Evolutionary conservation across 2,113 vertebrate genomes (phyloP).

Genomic region (Paratilapia polleni): DNA sequence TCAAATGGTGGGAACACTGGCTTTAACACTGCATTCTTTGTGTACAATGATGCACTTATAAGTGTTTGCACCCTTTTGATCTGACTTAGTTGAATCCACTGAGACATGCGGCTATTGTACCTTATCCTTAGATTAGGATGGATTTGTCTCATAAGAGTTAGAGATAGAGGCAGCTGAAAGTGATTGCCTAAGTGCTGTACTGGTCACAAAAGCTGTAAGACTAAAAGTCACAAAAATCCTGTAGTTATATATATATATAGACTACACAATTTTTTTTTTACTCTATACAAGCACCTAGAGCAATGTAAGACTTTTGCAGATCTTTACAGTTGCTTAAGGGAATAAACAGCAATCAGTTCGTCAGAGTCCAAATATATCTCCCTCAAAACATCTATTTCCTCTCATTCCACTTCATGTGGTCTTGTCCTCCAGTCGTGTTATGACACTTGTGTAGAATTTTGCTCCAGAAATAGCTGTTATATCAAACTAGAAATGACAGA

Average conservation of each 20-base stretch:
- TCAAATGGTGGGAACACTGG: neutral
- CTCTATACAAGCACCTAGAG: neutral
- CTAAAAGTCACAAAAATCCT: constrained; percentile 11
- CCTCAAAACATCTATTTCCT: constrained; percentile 14
- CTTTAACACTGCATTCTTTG: neutral
- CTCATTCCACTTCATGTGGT: constrained; percentile 15
- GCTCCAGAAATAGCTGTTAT: constrained; percentile 34
- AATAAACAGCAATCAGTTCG: constrained; percentile 23
- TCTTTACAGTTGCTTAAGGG: constrained; percentile 28
- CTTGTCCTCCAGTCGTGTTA: constrained; percentile 18
- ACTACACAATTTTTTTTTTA: constrained; percentile 1
- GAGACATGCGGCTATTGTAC: constrained; percentile 43
- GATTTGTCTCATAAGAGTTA: constrained; percentile 52
- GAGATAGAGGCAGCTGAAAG: constrained; percentile 27
- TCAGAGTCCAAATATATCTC: neutral
- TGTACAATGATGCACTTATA: constrained; percentile 36
- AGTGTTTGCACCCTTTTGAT: constrained; percentile 54
- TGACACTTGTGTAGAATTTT: constrained; percentile 27
- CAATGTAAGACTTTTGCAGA: constrained; percentile 19
- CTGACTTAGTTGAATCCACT: constrained; percentile 56
- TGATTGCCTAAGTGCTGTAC: constrained; percentile 20
- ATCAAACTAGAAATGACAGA: constrained; percentile 54
- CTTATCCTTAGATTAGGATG: constrained; percentile 66
- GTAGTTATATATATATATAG: neutral
- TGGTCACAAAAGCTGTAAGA: constrained; percentile 4